Evolutionary conservation across 2,113 vertebrate genomes (phyloP), one percentile per base, ranked within the genome.

Genomic region (human): DNA sequence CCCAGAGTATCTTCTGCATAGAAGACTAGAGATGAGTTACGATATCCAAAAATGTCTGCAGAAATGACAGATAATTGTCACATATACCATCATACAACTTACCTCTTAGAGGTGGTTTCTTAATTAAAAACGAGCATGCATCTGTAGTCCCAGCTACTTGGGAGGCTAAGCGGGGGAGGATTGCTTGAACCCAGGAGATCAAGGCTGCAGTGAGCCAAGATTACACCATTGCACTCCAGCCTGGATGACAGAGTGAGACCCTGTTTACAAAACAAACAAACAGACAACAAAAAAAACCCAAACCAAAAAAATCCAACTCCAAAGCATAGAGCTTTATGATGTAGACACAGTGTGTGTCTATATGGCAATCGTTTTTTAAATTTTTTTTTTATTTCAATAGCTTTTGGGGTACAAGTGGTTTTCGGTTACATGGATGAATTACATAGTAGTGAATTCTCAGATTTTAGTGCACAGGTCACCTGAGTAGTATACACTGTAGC

Each of bases 21-120:
- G 70, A 96, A 94, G 55, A 27, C 45, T 61, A 40, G 70, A 90
- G n/a, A 92, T 97, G 57, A 88, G 43, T 94, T 59, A 75, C 8
- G 17, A 89, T 72, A 93, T 72, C 25, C 70, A 95, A 73, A 96
- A 90, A 96, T 94, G 90, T 88, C 95, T 90, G 92, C 13, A 84
- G 22, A 76, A 96, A 90, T 93, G 86, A 88, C 81, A 95, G 82
- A 82, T 92, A 93, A 83, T 80, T 92, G 17, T 27, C 45, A 78
- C 35, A 87, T 72, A 50, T 30, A 84, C 11, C 25, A 93, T 89
- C 43, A 89, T 8, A 72, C 20, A 73, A 61, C 9, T 68, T 94
- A 43, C 35, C 17, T 97, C 16, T 88, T 83, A 64, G 35, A 90
- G 27, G 9, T 61, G 25, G 8, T 45, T 90, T 95, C n/a, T 96